Evolutionary conservation across 2,888 invertebrate species (phyloP), one percentile per base, ranked within the genome.

Genomic region (Stenurella melanura): DNA sequence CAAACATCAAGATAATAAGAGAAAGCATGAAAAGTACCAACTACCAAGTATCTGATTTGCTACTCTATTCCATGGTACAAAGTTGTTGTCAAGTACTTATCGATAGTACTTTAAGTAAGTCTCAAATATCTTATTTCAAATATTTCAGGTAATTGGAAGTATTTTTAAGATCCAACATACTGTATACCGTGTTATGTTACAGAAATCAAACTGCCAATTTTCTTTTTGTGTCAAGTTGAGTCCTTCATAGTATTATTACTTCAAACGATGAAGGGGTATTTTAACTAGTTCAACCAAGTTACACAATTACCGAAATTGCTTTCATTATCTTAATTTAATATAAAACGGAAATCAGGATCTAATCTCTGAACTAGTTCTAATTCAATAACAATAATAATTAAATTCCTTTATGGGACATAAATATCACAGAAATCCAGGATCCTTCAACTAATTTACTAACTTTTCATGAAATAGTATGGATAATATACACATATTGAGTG

Each of bases 261-360:
- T 21, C 58, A 19, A 58, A 21, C 12, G 58, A 21, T 12, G 58
- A 19, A 11, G 15, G 15, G 17, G 9, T 19, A 38, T 42, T 42
- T 66, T 66, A 66, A 56, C 68, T 19, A 21, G 26, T 56, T 54
- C 68, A 68, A 68, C 26, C 1, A 69, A 69, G 34, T 58, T 69
- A 69, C 38, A 69, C 69, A 58, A 69, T 69, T 69, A 58, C n/a
- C 18, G 69, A 58, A 34, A 68, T 68, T 68, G 56, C 64, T 38
- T 64, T 34, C 6, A 64, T 64, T 64, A 19, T 38, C 64, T 19
- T 64, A 42, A 64, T 38, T 30, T 17, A 42, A 34, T 64, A 64
- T 64, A 42, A 64, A 64, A 19, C 11, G 18, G 42, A 64, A 42
- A 64, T 64, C 64, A 30, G 12, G 12, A 64, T 18, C 38, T 42